Percentiles rank a stretch among this genome's conserved stretches.
phyloP scores from a whole-genome alignment of 30 jellyfish, hydroid and myxozoan species.

The Turritopsis rubra region DNA sequence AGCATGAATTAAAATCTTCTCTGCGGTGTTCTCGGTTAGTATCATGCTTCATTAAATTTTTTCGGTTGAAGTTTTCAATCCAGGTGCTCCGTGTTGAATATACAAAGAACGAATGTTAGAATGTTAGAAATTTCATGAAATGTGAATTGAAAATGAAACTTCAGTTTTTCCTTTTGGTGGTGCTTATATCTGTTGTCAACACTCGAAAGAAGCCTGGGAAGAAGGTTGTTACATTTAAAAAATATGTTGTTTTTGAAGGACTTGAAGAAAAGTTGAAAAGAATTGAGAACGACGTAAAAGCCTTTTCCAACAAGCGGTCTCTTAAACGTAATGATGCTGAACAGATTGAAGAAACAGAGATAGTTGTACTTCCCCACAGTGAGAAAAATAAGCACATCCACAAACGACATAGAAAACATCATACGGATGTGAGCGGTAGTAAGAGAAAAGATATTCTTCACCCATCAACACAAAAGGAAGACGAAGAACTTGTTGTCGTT shows the following conservation, averaged over 20 bases:
- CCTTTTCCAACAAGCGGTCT: neutral
- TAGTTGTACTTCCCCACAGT: neutral
- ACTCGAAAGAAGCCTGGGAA: neutral
- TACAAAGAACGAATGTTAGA: neutral
- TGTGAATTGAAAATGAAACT: neutral
- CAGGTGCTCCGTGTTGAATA: neutral
- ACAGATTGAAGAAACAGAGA: neutral
- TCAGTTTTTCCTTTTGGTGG: neutral
- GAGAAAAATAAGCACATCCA: neutral
- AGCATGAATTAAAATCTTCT: neutral
- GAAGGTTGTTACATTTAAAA: neutral
- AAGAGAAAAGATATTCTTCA: neutral
- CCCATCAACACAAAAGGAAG: neutral
- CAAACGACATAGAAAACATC: neutral
- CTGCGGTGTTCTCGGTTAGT: neutral
- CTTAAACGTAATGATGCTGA: neutral
- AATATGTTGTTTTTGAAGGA: neutral
- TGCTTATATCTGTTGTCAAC: neutral
- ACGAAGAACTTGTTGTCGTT: slow-evolving; percentile 7
- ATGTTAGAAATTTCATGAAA: neutral
- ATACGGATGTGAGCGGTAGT: neutral
- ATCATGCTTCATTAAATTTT: neutral
- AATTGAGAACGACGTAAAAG: neutral
- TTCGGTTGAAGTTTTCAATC: neutral
- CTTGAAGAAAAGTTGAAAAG: neutral